Evolutionary conservation across 2,888 invertebrate species (phyloP).

Genomic region (Rhabditoides inermis): DNA sequence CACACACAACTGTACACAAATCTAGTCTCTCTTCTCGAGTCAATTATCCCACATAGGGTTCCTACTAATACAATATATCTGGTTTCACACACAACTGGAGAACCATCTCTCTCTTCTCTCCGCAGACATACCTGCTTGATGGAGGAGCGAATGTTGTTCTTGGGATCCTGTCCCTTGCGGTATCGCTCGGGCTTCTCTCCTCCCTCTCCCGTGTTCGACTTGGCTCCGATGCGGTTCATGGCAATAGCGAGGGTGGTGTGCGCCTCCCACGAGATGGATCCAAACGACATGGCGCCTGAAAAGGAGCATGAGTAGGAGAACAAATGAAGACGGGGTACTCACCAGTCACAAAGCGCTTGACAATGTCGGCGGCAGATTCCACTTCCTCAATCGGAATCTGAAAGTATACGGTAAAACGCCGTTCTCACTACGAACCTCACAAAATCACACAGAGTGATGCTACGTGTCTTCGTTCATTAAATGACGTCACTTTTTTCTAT

Average conservation of each 20-base stretch:
- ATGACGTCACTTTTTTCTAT: too few species aligned
- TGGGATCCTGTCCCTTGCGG: slow-evolving; percentile 65
- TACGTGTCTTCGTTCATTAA: too few species aligned
- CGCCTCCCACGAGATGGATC: slow-evolving; percentile 89
- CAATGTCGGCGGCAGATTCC: slow-evolving; percentile 85
- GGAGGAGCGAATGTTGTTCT: slow-evolving; percentile 77
- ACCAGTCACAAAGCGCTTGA: slow-evolving; percentile 84
- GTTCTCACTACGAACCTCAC: too few species aligned
- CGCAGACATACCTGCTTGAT: slow-evolving; percentile 74
- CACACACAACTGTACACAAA: too few species aligned
- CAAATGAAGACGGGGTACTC: too few species aligned
- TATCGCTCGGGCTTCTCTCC: slow-evolving; percentile 68
- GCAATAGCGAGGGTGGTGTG: slow-evolving; percentile 88
- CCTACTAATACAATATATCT: too few species aligned
- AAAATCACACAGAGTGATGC: too few species aligned
- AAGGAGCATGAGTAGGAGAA: neutral
- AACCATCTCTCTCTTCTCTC: too few species aligned
- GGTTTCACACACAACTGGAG: too few species aligned
- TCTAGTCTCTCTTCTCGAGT: too few species aligned
- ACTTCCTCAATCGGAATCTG: slow-evolving; percentile 78
- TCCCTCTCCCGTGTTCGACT: slow-evolving; percentile 98
- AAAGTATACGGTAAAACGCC: too few species aligned
- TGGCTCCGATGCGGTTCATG: slow-evolving; percentile 93
- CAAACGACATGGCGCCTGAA: slow-evolving; percentile 85
- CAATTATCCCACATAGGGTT: too few species aligned